Base-by-base conservation (phyloP, 2,888 invertebrate species). In the Monochamus alternatus region DNA sequence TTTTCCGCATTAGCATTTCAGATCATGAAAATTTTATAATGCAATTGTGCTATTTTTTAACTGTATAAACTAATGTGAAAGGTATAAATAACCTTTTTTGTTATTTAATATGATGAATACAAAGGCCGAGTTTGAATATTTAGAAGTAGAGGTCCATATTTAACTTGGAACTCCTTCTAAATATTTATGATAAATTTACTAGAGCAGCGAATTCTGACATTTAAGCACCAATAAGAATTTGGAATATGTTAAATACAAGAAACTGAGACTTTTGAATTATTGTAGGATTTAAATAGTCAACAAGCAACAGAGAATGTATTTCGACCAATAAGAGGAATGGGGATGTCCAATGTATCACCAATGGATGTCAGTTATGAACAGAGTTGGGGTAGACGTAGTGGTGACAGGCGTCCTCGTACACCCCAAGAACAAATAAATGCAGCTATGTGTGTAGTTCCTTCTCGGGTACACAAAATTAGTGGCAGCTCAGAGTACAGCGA, bases 111-210 rank as follows among this genome's bases (percentile, higher is more conserved):
- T 87, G 86, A 87, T 87, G 87, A 86, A 78, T 76, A 84, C 75
- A 85, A 82, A 83, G 86, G 88, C 88, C 88, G 88, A 88, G 85
- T 87, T 84, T 87, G 87, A 88, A 76, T 69, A 22, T 69, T 71
- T 43, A 44, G 58, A 70, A 80, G 80, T 81, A 22, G 80, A 80
- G 80, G 59, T 78, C 65, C 67, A 30, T 72, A 51, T 5, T 60
- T 7, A 62, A 58, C 65, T 60, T 58, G 38, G 75, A 73, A 52
- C 73, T 78, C 76, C 78, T 78, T 65, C 67, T 63, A 52, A 64
- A 70, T 32, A 62, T 47, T 55, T 9, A 66, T 78, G 77, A 74
- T 65, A 69, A 75, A 77, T 73, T 38, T 22, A 38, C 43, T 59
- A 10, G 60, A 79, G 79, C 79, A 79, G 79, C 79, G 79, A 79